A percentile compares a stretch with the other conserved stretches of the same genome.
These are phyloP conservation scores for Nothura maculosa DNA, from an alignment of 2,797 vertebrate genomes.

Conservation along the genomic window DNA sequence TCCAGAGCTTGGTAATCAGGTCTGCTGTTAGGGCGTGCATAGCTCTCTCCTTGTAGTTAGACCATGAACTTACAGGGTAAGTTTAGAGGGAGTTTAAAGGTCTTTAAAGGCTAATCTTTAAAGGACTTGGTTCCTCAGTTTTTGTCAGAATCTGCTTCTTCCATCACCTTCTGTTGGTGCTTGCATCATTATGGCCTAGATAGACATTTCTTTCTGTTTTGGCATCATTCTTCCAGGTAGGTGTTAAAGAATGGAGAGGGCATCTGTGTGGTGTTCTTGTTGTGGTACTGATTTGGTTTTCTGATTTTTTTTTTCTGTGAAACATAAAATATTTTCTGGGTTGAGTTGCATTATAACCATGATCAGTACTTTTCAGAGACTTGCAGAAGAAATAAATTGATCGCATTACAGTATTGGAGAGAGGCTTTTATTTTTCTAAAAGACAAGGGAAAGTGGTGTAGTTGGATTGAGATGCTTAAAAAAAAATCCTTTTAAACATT, in stretches of 20 bases:
- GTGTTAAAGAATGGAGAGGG: background rate
- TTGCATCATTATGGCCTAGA: accelerated
- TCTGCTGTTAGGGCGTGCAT: accelerated
- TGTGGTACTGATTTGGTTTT: no score
- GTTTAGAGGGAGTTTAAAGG: no score
- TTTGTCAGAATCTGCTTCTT: background rate
- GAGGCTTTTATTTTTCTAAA: no score
- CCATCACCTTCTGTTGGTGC: background rate
- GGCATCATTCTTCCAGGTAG: background rate
- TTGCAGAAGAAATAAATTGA: background rate
- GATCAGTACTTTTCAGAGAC: background rate
- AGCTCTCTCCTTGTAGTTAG: background rate
- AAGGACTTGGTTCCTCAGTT: background rate
- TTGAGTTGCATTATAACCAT: accelerated
- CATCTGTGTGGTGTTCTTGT: background rate
- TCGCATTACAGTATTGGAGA: background rate
- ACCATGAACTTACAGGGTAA: no score
- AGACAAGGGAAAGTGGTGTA: background rate
- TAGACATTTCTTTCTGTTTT: accelerated
- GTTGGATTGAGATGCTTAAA: background rate
- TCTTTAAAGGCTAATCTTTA: no score
- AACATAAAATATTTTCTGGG: accelerated
- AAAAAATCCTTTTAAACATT: background rate
- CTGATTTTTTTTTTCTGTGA: background rate
- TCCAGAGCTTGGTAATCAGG: background rate